Base-by-base conservation (phyloP, 2,888 invertebrate genomes). In the Chalcis sispes region DNA sequence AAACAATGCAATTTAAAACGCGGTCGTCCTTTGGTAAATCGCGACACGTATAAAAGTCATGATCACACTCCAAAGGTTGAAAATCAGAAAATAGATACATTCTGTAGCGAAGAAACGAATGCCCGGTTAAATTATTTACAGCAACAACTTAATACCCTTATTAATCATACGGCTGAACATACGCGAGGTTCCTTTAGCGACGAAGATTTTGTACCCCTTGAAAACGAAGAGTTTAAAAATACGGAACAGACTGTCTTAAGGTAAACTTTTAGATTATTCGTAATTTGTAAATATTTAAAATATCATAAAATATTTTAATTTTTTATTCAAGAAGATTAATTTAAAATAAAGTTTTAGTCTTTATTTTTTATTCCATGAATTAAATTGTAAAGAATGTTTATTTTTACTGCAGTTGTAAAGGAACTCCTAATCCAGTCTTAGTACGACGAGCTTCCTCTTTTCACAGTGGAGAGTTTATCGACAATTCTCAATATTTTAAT, bases 391-490 rank as follows among this genome's bases (percentile, higher is more conserved):
- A 29, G 1, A 36, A 36, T 32, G 25, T 42, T 36, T 50, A 40
- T 32, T 29, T 48, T 20, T 23, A 23, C 20, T 72, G 7, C 13
- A 77, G 69, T 10, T 29, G 23, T 18, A 72, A 62, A 72, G 42
- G 10, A n/a, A 50, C 3, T 18, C 13, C 29, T 1, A 75, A 72
- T 29, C 13, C 72, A 8, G 50, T 46, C n/a, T 15, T 84, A n/a
- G 29, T 85, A 2, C 85, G 86, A 1, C 83, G 89, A 61, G 87
- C 88, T n/a, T 88, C 89, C 0, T 88, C 89, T 15, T 88, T 88
- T 48, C 88, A 88, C 32, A 86, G 86, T 8, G 83, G 83, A 46
- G 85, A 85, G 48, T 81, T 83, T 10, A 80, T 82, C 27, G 83
- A 85, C 20, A 83, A 85, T 61, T 81, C 84, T 0, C 80, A 80